phyloP scores from a whole-genome alignment of 2,888 invertebrate genomes.

The Nomada ruficornis region DNA sequence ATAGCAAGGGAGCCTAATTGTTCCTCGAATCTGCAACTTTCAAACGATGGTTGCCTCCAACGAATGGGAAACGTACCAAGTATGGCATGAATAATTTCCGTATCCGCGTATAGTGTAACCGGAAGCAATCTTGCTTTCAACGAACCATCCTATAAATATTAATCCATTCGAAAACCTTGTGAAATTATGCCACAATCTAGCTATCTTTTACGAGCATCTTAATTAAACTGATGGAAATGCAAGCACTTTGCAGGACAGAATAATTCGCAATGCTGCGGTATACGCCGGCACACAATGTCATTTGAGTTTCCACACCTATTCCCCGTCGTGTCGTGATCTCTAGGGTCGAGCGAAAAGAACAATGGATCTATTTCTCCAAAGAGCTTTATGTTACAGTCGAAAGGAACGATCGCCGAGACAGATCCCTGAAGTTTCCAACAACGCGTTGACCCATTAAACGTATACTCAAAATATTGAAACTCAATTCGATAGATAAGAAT shows the following conservation, averaged over 20 bases:
- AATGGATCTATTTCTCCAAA: no score
- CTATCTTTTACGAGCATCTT: slow-evolving; percentile 20
- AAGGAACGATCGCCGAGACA: no score
- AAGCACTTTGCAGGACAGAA: slow-evolving; percentile 39
- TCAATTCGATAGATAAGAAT: background rate
- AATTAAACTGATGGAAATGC: slow-evolving; percentile 63
- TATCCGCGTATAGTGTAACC: background rate
- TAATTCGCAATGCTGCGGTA: slow-evolving; percentile 28
- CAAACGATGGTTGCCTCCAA: background rate
- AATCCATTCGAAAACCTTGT: slow-evolving; percentile 25
- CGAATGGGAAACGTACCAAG: slow-evolving; percentile 8
- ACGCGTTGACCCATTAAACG: background rate
- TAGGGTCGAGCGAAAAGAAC: slow-evolving; percentile 1
- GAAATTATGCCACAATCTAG: slow-evolving; percentile 43
- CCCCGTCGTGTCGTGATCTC: background rate
- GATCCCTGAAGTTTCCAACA: no score
- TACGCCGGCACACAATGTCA: background rate
- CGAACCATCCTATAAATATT: slow-evolving; percentile 47
- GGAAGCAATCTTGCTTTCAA: slow-evolving; percentile 21
- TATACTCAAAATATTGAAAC: background rate
- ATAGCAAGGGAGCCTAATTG: slow-evolving; percentile 21
- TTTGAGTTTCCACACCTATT: slow-evolving; percentile 35
- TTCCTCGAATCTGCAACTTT: background rate
- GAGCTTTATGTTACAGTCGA: no score
- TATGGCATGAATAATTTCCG: slow-evolving; percentile 33